Conservation (phyloP, 2,888 invertebrate species). For the Ochlodes sylvanus region DNA sequence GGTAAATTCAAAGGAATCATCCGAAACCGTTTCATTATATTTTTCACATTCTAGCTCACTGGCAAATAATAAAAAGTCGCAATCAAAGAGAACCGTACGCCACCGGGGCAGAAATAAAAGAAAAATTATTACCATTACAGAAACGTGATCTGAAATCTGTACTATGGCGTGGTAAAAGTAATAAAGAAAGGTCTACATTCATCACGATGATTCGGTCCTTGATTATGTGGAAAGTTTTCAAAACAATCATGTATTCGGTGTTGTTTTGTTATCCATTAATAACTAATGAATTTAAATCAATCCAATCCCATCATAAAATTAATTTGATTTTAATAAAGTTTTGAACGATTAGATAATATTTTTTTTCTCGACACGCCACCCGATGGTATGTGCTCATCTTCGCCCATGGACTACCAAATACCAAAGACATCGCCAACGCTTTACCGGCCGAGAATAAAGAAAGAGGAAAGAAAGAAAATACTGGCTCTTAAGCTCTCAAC, state of each 20-base stretch:
- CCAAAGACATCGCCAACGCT: no score
- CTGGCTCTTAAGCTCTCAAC: no score
- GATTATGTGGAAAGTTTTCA: slow-evolving; percentile 5
- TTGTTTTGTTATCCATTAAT: neutral
- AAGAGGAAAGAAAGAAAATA: no score
- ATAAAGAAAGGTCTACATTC: slow-evolving; percentile 30
- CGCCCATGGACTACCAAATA: no score
- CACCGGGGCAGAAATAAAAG: slow-evolving; percentile 30
- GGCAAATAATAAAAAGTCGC: slow-evolving; percentile 28
- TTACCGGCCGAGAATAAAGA: no score
- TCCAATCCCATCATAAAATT: no score
- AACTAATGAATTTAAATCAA: neutral
- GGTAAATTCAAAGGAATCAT: neutral
- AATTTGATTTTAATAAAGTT: no score
- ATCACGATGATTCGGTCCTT: slow-evolving; percentile 14
- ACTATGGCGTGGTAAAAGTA: slow-evolving; percentile 26
- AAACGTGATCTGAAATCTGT: slow-evolving; percentile 39
- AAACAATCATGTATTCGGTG: neutral
- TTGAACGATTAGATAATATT: no score
- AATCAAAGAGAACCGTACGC: slow-evolving; percentile 30
- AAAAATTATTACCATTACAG: slow-evolving; percentile 35
- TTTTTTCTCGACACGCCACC: no score
- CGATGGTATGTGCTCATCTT: no score
- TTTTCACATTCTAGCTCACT: slow-evolving; percentile 6
- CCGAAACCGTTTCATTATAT: neutral